A percentile compares a stretch with the other conserved stretches of the same genome.
phyloP scores from a whole-genome alignment of 2,888 invertebrate genomes.

The Spicauda simplicius region DNA sequence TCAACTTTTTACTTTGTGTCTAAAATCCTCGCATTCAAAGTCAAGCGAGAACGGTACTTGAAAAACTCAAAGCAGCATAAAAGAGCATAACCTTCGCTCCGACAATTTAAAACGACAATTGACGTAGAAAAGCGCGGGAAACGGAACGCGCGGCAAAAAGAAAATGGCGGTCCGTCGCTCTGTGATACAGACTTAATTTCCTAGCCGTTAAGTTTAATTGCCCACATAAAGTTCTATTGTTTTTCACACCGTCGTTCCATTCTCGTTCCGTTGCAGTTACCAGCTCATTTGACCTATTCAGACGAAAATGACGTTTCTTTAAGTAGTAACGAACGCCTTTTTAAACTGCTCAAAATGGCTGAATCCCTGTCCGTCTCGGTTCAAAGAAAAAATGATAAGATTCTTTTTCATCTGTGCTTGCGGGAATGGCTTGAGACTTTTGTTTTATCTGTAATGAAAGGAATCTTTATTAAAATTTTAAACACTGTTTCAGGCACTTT shows the following conservation, averaged over 20 bases:
- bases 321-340: constrained; percentile 50
- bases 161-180: constrained; percentile 51
- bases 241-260: constrained; percentile 50
- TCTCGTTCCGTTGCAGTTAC: constrained; percentile 55
- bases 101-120: constrained; percentile 49
- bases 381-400: constrained; percentile 33
- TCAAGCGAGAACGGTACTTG: constrained; percentile 32
- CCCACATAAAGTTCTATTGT: constrained; percentile 71
- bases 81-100: constrained; percentile 37
- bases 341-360: constrained; percentile 44
- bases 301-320: constrained; percentile 63
- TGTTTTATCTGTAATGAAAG: constrained; percentile 11
- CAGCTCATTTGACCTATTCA: constrained; percentile 61
- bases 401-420: constrained; percentile 26
- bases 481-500: background rate
- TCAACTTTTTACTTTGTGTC: constrained; percentile 28
- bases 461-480: constrained; percentile 7
- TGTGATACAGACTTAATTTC: constrained; percentile 67
- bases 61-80: constrained; percentile 38
- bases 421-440: constrained; percentile 13
- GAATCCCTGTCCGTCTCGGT: constrained; percentile 31
- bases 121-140: constrained; percentile 50
- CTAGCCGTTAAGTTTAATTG: constrained; percentile 69
- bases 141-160: constrained; percentile 51
- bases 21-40: constrained; percentile 33